phyloP scores from a whole-genome alignment of 1,140 invertebrate species.

The Macrobrachium rosenbergii region DNA sequence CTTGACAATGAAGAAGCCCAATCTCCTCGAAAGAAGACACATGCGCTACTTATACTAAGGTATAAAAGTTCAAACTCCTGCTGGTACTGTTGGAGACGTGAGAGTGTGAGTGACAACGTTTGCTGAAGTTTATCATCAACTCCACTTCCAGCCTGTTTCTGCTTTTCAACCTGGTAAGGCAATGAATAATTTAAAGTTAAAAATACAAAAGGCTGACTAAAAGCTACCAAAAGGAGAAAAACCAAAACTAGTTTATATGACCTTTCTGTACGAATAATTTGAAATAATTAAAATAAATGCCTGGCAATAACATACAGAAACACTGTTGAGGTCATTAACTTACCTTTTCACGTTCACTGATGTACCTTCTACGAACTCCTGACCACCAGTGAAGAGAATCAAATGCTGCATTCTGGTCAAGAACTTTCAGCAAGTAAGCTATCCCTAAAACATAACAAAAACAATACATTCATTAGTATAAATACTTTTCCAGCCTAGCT shows the following conservation, averaged over 20 bases:
- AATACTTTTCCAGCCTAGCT: too few species aligned
- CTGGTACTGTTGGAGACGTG: conserved; percentile 67
- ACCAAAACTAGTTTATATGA: not conserved
- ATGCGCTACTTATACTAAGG: conserved; percentile 92
- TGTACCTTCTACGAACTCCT: conserved; percentile 84
- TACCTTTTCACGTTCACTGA: conserved; percentile 77
- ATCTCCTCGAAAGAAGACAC: conserved; percentile 85
- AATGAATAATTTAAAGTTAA: too few species aligned
- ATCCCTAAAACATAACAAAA: conserved; percentile 72
- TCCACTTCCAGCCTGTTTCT: conserved; percentile 57
- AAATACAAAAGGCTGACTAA: conserved; percentile 1
- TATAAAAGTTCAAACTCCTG: conserved; percentile 92
- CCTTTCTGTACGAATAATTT: too few species aligned
- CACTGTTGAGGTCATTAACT: conserved; percentile 58
- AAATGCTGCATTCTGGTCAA: conserved; percentile 82
- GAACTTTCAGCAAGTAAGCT: conserved; percentile 79
- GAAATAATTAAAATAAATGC: not conserved
- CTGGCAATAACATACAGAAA: too few species aligned
- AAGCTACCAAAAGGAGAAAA: not conserved
- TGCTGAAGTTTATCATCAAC: conserved; percentile 90
- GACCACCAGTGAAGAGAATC: conserved; percentile 97
- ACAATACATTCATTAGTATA: not conserved
- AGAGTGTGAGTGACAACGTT: conserved; percentile 89
- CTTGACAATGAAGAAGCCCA: conserved; percentile 41
- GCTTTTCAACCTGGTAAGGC: conserved; percentile 41